Conservation (phyloP, 2,888 invertebrate species). For the Melanostoma mellinum region DNA sequence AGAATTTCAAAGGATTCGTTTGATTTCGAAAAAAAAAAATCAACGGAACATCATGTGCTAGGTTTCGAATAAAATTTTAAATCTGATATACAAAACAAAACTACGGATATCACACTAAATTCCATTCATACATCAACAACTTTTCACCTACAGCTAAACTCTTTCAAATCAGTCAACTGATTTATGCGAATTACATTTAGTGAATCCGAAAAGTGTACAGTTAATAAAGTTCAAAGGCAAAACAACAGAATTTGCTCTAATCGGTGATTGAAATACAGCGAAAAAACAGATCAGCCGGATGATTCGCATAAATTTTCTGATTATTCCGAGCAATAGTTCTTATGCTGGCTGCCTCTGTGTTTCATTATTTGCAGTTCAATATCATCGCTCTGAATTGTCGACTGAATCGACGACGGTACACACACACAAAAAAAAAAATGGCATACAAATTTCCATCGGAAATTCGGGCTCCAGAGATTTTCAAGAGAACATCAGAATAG, state of each 20-base stretch:
- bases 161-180: background rate
- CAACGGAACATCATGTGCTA: too few relatives aligned
- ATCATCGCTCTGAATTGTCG: constrained; percentile 10
- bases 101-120: too few relatives aligned
- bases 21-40: too few relatives aligned
- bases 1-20: too few relatives aligned
- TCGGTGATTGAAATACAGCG: constrained; percentile 66
- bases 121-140: too few relatives aligned
- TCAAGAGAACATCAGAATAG: constrained; percentile 27
- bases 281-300: constrained; percentile 63
- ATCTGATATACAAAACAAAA: too few relatives aligned
- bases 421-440: constrained; percentile 17
- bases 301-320: constrained; percentile 71
- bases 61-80: too few relatives aligned
- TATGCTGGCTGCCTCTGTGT: constrained; percentile 25
- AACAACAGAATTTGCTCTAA: constrained; percentile 57
- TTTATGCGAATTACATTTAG: constrained; percentile 47
- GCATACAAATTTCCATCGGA: constrained; percentile 26
- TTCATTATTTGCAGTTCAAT: constrained; percentile 69
- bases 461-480: constrained; percentile 23
- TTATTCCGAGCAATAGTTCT: constrained; percentile 59
- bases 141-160: too few relatives aligned
- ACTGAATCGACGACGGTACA: too few relatives aligned
- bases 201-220: constrained; percentile 36
- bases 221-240: constrained; percentile 33